Evolutionary conservation across 2,113 vertebrate species (phyloP), one percentile per base, ranked within the genome.

Genomic region (Mungos mungo): DNA sequence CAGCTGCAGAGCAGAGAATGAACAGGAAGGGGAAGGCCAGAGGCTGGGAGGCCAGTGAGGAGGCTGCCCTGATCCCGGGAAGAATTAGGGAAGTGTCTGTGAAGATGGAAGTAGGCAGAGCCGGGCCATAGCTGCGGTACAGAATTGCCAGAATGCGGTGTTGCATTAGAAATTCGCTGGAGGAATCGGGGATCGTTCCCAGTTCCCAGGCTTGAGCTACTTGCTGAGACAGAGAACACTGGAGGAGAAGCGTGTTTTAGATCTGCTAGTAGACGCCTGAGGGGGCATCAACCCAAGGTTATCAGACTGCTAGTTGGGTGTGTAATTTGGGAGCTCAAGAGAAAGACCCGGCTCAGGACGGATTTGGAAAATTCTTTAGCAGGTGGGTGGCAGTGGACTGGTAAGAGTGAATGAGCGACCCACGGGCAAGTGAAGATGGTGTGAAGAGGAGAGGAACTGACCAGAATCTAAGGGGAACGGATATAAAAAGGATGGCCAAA

Each of bases 381-480:
- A 71, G 87, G 87, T 72, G 94, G 84, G 66, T 84, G 88, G 81
- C 47, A 77, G 68, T 68, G 83, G 45, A 65, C 63, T 57, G 11
- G 14, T 74, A 76, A 93, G 66, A 52, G 80, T 72, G 81, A 95
- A 31, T 29, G 47, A 84, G n/a, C 0, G 11, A 84, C 71, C 47
- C 88, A 38, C 15, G 93, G 95, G 93, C 91, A 88, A 88, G 50
- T 76, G 81, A 94, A 84, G 79, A 92, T 33, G 82, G 38, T 11
- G 69, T 60, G 97, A 72, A 66, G 63, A 89, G 60, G 63, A 92
- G 68, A 95, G 91, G 66, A 92, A 87, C 38, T n/a, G 90, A 91
- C 21, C 38, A 88, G 19, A 83, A 66, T 83, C 74, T 27, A 35
- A 84, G 45, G 93, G 71, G 82, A 96, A 71, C 10, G 10, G 1